Evolutionary conservation across 64 coral and sea anemone species (phyloP), one percentile per base, ranked within the genome.

Genomic region (Porites australiensis): DNA sequence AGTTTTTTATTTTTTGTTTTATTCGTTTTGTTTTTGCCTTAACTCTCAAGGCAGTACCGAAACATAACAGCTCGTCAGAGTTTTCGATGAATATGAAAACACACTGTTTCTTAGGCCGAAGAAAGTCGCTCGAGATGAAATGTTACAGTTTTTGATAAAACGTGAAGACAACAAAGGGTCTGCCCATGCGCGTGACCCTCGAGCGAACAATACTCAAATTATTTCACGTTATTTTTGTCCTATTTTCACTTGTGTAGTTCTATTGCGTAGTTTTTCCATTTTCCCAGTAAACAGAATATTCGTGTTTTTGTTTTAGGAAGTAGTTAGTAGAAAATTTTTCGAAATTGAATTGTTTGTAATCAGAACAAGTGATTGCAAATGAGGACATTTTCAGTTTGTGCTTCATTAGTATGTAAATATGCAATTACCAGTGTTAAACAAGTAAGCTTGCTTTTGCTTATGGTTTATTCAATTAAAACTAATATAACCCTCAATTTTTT

Each of bases 391-490:
- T 84, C 81, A 68, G 62, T 19, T 84, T 84, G 44, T 48, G 61
- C 81, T 67, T 52, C 50, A 84, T 84, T 84, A 67, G 58, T 51
- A 84, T 84, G 62, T 84, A 68, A 50, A 84, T 84, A 84, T 3
- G 46, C 73, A 65, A 66, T 82, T 64, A 82, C 60, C 48, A 65
- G 15, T 82, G 46, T 82, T 48, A 66, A 37, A 37, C 27, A 37
- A 37, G 27, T 13, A 2, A 62, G 79, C 79, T 84, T 67, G 81
- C 63, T 82, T 67, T 84, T 84, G 45, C 51, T 84, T 65, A 68
- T 45, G 18, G 81, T 67, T 83, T 49, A 67, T 84, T 61, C 61
- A 49, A 84, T n/a, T 83, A 84, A 69, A 84, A 84, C 18, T 67
- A 10, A 84, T 67, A 51, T 68, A 50, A 51, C 44, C 62, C 44